phyloP scores from a whole-genome alignment of 2,113 vertebrate genomes.

The Protobothrops flavoviridis region DNA sequence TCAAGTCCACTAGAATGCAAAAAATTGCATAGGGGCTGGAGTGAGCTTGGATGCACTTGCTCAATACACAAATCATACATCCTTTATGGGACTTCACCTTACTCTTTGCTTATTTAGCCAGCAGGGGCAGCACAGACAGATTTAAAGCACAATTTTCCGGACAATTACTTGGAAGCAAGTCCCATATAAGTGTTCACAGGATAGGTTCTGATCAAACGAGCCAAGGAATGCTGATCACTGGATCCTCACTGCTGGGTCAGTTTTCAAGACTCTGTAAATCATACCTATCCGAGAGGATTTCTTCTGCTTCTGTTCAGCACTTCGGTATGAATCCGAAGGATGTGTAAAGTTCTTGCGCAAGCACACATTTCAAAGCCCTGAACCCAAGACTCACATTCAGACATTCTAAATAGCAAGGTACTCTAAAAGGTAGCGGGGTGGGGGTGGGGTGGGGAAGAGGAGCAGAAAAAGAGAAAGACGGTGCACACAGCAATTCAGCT shows the following conservation, averaged over 20 bases:
- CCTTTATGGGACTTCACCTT: not conserved
- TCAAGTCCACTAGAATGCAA: not conserved
- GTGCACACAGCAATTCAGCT: not conserved
- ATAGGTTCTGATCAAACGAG: not conserved
- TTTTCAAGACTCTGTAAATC: not conserved
- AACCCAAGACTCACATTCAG: not conserved
- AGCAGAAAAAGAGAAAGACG: no score
- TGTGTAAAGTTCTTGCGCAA: not conserved
- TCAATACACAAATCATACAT: not conserved
- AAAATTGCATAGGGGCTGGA: not conserved
- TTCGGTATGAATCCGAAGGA: not conserved
- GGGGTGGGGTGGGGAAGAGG: rapidly evolving
- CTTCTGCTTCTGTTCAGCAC: not conserved
- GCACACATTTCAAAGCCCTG: not conserved
- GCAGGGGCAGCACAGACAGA: not conserved
- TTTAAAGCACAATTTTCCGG: not conserved
- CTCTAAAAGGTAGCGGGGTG: not conserved
- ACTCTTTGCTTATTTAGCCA: not conserved
- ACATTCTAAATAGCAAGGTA: not conserved
- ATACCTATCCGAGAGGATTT: not conserved
- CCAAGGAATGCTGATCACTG: not conserved
- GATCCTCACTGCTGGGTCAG: not conserved
- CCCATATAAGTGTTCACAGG: not conserved
- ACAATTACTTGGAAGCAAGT: not conserved
- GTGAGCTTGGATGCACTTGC: not conserved